Conservation (phyloP, 2,888 invertebrate species). For the Mesoligia furuncula region DNA sequence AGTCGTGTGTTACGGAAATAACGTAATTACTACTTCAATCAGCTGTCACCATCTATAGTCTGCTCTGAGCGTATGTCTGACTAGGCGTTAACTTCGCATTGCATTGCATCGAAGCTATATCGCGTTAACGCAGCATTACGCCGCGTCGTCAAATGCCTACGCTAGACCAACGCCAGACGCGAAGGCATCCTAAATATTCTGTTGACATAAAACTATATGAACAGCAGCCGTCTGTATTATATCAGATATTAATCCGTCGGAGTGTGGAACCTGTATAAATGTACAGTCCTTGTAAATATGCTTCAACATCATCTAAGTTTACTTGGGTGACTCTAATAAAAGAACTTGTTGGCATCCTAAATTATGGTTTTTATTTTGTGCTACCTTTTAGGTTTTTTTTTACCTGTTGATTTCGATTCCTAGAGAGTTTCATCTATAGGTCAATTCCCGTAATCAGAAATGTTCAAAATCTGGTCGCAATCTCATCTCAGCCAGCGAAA, state of each 20-base stretch:
- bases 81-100: not conserved
- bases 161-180: not conserved
- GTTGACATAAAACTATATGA: constrained; percentile 9
- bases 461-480: too few relatives aligned
- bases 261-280: constrained; percentile 66
- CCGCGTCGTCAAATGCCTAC: not conserved
- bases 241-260: constrained; percentile 32
- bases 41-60: not conserved
- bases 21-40: not conserved
- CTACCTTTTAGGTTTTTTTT: not conserved
- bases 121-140: not conserved
- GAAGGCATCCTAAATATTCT: constrained; percentile 1
- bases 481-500: too few relatives aligned
- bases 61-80: not conserved
- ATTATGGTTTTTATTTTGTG: constrained; percentile 39
- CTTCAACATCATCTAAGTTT: constrained; percentile 48
- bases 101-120: not conserved
- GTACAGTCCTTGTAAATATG: constrained; percentile 62
- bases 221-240: constrained; percentile 33
- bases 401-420: not conserved
- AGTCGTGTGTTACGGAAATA: not conserved
- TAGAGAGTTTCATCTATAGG: not conserved
- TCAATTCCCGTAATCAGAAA: too few relatives aligned
- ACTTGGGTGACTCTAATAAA: constrained; percentile 62
- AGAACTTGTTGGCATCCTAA: constrained; percentile 57